Evolutionary conservation across 2,888 invertebrate species (phyloP).

Genomic region (Tipula lateralis): DNA sequence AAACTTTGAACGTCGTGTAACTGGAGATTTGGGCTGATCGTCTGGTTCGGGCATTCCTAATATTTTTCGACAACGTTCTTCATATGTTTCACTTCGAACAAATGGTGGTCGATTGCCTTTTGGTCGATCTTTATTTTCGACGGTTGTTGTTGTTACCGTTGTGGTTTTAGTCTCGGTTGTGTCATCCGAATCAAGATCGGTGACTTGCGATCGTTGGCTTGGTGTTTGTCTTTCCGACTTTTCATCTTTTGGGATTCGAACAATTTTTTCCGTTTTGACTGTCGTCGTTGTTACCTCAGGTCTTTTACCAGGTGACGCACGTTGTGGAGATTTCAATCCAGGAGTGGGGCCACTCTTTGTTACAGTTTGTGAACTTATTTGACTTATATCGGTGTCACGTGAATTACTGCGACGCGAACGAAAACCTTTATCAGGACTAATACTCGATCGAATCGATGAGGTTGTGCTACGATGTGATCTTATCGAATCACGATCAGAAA

Average conservation of each 20-base stretch:
- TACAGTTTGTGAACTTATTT: conserved; percentile 45
- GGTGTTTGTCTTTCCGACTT: conserved; percentile 48
- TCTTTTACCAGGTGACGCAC: neutral
- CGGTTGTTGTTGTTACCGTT: conserved; percentile 35
- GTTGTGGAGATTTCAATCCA: neutral
- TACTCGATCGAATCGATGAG: conserved; percentile 54
- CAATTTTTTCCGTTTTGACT: neutral
- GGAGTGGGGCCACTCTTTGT: conserved; percentile 36
- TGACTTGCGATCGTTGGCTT: neutral
- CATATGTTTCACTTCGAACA: conserved; percentile 65
- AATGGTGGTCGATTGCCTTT: conserved; percentile 54
- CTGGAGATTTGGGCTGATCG: neutral
- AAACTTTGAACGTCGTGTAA: neutral
- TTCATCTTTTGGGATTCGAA: conserved; percentile 42
- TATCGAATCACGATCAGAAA: conserved; percentile 55
- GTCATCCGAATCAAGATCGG: conserved; percentile 19
- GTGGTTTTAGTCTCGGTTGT: conserved; percentile 30
- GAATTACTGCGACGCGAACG: conserved; percentile 44
- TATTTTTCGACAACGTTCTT: conserved; percentile 66
- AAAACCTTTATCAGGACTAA: conserved; percentile 50
- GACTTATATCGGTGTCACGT: conserved; percentile 47
- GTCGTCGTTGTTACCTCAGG: conserved; percentile 32
- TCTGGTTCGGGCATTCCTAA: conserved; percentile 53
- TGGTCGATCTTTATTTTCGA: conserved; percentile 37
- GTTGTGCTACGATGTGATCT: conserved; percentile 51